These are phyloP conservation scores for Perca schrenkii DNA, from an alignment of 2,113 vertebrate species.

Conservation along the genomic window DNA sequence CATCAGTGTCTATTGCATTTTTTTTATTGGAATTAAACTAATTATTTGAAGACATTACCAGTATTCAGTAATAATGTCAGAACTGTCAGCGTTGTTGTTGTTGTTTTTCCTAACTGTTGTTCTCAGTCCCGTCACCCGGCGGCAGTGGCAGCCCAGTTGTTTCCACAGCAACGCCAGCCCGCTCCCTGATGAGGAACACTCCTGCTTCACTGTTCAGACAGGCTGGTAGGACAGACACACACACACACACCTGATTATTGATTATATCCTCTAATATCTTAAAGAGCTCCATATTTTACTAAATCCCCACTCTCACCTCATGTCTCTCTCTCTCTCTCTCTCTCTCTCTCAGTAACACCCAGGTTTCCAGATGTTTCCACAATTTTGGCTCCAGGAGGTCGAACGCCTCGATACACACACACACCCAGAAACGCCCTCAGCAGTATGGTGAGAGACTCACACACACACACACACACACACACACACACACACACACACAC, in stretches of 20 bases:
- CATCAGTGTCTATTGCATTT: no score
- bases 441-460: constrained; percentile 51
- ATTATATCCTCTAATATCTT: background rate
- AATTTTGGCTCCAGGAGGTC: constrained; percentile 66
- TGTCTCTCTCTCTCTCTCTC: no score
- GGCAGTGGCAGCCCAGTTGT: constrained; percentile 41
- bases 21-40: no score
- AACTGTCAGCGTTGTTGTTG: constrained; percentile 19
- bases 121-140: constrained; percentile 73
- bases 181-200: constrained; percentile 64
- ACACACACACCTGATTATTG: constrained; percentile 23
- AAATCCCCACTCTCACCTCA: background rate
- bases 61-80: background rate
- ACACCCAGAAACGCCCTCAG: constrained; percentile 46
- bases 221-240: constrained; percentile 72
- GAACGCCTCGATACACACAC: constrained; percentile 66
- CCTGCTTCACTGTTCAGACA: constrained; percentile 80
- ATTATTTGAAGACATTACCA: no score
- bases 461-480: background rate
- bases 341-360: constrained; percentile 68
- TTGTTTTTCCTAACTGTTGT: constrained; percentile 47
- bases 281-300: background rate
- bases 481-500: background rate
- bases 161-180: constrained; percentile 68
- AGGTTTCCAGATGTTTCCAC: constrained; percentile 74